These are phyloP conservation scores for Albula glossodonta DNA, from an alignment of 2,113 vertebrate species.

Conservation along the genomic window DNA sequence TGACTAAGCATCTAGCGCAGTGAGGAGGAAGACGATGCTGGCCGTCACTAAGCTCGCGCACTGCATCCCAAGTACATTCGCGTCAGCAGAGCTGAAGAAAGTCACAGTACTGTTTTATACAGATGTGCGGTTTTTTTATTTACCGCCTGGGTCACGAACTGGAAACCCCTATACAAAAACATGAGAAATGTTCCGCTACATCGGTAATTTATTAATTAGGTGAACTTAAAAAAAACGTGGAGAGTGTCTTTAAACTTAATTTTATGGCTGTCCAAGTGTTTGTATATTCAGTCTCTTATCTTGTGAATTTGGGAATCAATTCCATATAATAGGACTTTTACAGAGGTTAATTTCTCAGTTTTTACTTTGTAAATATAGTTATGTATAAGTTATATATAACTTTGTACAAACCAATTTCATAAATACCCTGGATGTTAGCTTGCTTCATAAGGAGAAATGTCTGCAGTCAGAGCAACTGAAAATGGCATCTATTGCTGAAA, in stretches of 20 bases:
- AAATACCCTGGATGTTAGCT: background rate
- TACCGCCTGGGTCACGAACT: no score
- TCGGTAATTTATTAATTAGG: background rate
- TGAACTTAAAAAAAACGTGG: background rate
- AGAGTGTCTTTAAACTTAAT: no score
- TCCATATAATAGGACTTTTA: background rate
- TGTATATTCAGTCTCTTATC: background rate
- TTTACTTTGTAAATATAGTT: background rate
- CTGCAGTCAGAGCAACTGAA: background rate
- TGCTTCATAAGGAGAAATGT: background rate
- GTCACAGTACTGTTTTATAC: background rate
- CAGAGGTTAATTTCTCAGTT: background rate
- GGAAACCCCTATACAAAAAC: background rate
- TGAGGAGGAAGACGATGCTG: slow-evolving; percentile 37
- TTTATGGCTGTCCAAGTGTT: no score
- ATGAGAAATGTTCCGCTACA: background rate
- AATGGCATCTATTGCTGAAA: background rate
- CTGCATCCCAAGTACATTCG: background rate
- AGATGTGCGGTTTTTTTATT: no score
- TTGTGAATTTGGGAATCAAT: background rate
- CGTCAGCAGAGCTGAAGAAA: background rate
- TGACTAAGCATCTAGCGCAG: slow-evolving; percentile 47
- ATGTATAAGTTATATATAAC: background rate
- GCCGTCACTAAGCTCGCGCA: slow-evolving; percentile 28
- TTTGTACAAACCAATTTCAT: background rate